These are phyloP conservation scores for Phasianus colchicus DNA, from an alignment of 2,113 vertebrate genomes.

Conservation along the genomic window DNA sequence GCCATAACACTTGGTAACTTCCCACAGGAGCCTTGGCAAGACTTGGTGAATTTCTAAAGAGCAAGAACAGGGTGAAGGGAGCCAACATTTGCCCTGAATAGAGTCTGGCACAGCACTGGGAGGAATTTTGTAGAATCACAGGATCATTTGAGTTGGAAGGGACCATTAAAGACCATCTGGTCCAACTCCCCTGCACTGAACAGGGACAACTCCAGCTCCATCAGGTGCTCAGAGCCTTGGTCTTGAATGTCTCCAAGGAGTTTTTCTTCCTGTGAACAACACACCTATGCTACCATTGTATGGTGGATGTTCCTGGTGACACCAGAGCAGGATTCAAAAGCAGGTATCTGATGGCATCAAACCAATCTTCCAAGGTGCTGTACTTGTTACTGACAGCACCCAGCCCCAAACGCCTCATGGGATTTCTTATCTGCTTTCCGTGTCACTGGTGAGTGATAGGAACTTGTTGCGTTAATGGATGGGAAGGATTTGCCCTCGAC, in stretches of 20 bases:
- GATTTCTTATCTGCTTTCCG: background rate
- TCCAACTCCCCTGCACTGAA: too few relatives aligned
- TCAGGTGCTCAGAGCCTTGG: too few relatives aligned
- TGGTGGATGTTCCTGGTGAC: background rate
- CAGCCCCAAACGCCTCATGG: background rate
- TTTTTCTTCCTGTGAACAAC: background rate
- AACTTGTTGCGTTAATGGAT: background rate
- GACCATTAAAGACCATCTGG: too few relatives aligned
- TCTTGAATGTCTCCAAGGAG: background rate
- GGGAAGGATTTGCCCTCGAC: constrained; percentile 27
- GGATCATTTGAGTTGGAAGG: too few relatives aligned
- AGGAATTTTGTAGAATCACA: background rate
- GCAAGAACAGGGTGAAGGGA: background rate
- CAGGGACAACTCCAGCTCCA: too few relatives aligned
- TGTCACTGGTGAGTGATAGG: background rate
- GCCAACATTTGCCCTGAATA: background rate
- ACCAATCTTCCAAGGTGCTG: background rate
- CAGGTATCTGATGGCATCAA: background rate
- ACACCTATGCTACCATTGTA: background rate
- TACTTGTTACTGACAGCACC: background rate
- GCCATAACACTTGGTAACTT: background rate
- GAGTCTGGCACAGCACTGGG: fast-evolving
- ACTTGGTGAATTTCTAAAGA: background rate
- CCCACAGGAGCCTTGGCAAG: background rate
- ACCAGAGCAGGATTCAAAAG: background rate